Base-by-base conservation (phyloP, 2,888 invertebrate genomes). In the Serripes groenlandicus region DNA sequence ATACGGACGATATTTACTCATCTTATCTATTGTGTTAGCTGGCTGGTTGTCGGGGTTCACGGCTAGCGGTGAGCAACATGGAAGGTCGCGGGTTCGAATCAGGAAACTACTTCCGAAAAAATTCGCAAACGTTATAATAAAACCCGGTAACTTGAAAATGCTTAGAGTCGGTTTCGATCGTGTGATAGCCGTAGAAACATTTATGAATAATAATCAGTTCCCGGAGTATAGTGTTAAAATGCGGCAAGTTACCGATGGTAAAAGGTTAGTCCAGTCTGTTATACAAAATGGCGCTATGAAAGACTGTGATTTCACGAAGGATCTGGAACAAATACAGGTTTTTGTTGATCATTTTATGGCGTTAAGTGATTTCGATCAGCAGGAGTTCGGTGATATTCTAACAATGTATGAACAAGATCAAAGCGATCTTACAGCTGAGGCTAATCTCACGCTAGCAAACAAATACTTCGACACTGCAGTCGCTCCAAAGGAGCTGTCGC, bases 201-300 rank as follows among this genome's bases (percentile, higher is more conserved):
- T 88, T 9, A 62, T 83, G 28, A 69, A 81, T 26, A 77, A 80
- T 56, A 78, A 73, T 0, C 62, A 72, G 30, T 76, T 60, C 7
- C 60, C 83, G 18, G 88, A 87, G n/a, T 83, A 83, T 62, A 81
- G 82, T 32, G 75, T 91, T 72, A 75, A 75, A 32, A 80, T 91
- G 42, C 76, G 85, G 56, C 90, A 90, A 62, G 78, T 88, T 9
- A 89, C 90, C 7, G 89, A 92, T 77, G 91, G 92, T 23, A 85
- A 69, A 18, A 79, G 86, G 37, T 49, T 92, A 21, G 85, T 92
- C 21, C 90, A 91, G 73, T 81, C 86, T 18, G 90, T 91, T 1
- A 81, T 80, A 37, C 89, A 92, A 54, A 86, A 88, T n/a, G 89
- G 88, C 26, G 34, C 71, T 0, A 66, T 92, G 7, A 88, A 88